Evolutionary conservation across 1,140 invertebrate genomes (phyloP), one percentile per base, ranked within the genome.

Genomic region (Rhynchophorus ferrugineus): DNA sequence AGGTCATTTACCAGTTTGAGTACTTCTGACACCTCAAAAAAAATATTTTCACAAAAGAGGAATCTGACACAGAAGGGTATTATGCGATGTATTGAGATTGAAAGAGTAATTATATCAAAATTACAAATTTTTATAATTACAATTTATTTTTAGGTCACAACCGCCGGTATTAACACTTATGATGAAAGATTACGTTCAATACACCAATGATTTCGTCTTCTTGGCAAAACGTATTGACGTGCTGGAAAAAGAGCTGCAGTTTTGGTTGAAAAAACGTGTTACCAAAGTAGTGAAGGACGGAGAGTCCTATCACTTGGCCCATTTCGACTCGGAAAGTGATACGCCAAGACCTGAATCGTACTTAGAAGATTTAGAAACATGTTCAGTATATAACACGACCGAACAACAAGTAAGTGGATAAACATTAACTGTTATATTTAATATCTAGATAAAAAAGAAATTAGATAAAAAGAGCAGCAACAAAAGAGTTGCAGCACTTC

Each of bases 281-380:
- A 64, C 79, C 0, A 62, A 71, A 0, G 70, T 86, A 2, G 51
- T 66, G 9, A 75, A 77, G 36, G 62, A 80, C 22, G 76, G 73
- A 1, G 70, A 71, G 19, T 71, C 70, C n/a, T 80, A 80, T 56
- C 74, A 66, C 21, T 64, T 89, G 55, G 72, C 79, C 1, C 73
- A 77, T 18, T 67, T 64, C 41, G 87, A 1, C 71, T 78, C 13
- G 73, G 71, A 55, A 89, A 78, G 75, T 33, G 67, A 69, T 6
- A 81, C 81, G 8, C 89, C 89, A 3, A 74, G 89, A 37, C 89
- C 88, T 0, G 88, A 91, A 69, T 87, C 85, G 13, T 92, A 88
- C 68, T 75, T 75, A 33, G 74, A 76, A 63, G 77, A 78, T 60
- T 71, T 70, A 38, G 63, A 56, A 2, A 71, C 61, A 21, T 60